phyloP scores from a whole-genome alignment of 2,888 invertebrate genomes.

The Agriopis marginaria region DNA sequence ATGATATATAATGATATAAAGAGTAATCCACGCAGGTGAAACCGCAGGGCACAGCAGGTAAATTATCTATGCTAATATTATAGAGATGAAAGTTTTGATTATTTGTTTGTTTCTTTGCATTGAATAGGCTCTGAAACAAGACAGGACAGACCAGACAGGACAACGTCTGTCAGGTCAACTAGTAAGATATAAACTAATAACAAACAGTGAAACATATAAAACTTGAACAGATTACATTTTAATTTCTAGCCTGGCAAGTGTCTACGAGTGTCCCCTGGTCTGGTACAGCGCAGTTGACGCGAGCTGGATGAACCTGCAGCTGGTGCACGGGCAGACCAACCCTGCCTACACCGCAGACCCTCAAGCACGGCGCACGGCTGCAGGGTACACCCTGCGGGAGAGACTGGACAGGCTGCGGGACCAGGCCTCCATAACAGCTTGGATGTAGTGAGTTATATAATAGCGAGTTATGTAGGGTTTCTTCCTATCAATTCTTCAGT shows the following conservation, averaged over 20 bases:
- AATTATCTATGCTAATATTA: no score
- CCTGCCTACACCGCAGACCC: constrained; percentile 54
- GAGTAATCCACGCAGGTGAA: no score
- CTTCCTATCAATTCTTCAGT: no score
- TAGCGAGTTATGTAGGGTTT: no score
- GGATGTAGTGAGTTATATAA: constrained; percentile 58
- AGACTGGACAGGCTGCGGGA: constrained; percentile 53
- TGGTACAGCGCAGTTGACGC: constrained; percentile 64
- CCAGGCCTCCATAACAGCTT: constrained; percentile 55
- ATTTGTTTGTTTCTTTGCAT: no score
- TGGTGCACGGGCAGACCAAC: constrained; percentile 60
- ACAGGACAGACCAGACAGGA: no score
- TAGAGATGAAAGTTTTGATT: no score
- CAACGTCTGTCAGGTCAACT: no score
- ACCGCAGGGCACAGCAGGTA: no score
- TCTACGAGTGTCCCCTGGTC: constrained; percentile 65
- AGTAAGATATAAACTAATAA: no score
- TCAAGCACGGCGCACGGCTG: constrained; percentile 42
- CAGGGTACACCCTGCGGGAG: constrained; percentile 48
- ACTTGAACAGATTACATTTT: neutral
- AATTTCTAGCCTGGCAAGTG: constrained; percentile 56
- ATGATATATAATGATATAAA: no score
- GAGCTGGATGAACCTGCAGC: constrained; percentile 58
- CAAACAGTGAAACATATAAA: neutral
- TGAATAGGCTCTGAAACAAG: no score